A percentile compares a stretch with the other conserved stretches of the same genome.
Evolutionary conservation across 2,113 vertebrate species (phyloP).

Genomic region (Chaetura pelagica): DNA sequence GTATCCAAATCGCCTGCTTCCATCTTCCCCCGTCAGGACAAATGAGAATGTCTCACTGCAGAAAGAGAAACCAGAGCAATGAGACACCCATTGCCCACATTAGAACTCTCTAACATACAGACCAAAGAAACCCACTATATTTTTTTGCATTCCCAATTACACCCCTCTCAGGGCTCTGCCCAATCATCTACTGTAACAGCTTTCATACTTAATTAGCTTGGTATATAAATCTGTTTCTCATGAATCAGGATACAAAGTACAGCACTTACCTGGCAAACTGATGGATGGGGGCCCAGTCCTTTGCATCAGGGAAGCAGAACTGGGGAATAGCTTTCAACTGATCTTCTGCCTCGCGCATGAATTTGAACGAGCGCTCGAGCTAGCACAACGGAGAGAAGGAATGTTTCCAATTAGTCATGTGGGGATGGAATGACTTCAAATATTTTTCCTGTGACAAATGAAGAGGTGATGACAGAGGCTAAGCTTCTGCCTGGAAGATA

Average conservation of each 20-base stretch:
- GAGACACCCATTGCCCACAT: not conserved
- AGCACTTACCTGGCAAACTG: conserved; percentile 88
- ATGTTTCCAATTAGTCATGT: conserved; percentile 70
- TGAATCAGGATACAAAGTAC: not conserved
- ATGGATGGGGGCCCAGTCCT: conserved; percentile 93
- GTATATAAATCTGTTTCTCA: not conserved
- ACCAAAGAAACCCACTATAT: not conserved
- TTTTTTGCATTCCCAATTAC: not conserved
- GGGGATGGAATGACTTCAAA: conserved; percentile 60
- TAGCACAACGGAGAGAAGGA: conserved; percentile 62
- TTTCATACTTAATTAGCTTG: not conserved
- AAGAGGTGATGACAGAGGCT: conserved; percentile 65
- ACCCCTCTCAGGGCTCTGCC: not conserved
- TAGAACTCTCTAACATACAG: not conserved
- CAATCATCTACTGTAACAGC: not conserved
- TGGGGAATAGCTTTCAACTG: conserved; percentile 96
- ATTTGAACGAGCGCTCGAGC: conserved; percentile 94
- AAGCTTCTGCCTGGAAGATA: conserved; percentile 67
- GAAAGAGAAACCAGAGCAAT: not conserved
- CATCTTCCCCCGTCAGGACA: conserved; percentile 94
- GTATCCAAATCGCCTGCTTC: conserved; percentile 93
- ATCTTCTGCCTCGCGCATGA: conserved; percentile 94
- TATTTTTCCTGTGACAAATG: conserved; percentile 62
- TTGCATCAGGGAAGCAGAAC: conserved; percentile 97
- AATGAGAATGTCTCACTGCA: conserved; percentile 95